phyloP scores from a whole-genome alignment of 2,797 vertebrate species.

The Pseudomugil tenellus region DNA sequence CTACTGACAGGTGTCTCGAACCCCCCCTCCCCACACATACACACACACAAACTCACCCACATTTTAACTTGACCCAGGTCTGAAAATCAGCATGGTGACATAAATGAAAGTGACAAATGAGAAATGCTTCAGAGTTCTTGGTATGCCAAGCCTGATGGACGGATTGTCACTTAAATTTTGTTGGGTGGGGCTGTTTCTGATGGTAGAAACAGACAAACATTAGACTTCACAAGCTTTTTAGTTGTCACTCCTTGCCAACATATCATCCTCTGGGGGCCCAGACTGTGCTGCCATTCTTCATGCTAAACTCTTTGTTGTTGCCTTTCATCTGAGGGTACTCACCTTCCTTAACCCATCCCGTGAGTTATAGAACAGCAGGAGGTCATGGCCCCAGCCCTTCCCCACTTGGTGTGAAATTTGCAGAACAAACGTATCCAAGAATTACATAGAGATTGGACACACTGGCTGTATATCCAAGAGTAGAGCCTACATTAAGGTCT shows the following conservation, averaged over 20 bases:
- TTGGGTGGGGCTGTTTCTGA: slow-evolving; percentile 71
- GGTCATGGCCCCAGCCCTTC: slow-evolving; percentile 81
- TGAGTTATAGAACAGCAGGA: slow-evolving; percentile 86
- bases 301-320: slow-evolving; percentile 87
- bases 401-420: slow-evolving; percentile 88
- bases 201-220: slow-evolving; percentile 89
- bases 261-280: slow-evolving; percentile 79
- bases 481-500: slow-evolving; percentile 52
- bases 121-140: slow-evolving; percentile 55
- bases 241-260: slow-evolving; percentile 85
- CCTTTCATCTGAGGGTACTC: slow-evolving; percentile 89
- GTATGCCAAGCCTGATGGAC: slow-evolving; percentile 42
- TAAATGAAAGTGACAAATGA: slow-evolving; percentile 73
- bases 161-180: slow-evolving; percentile 60
- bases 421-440: slow-evolving; percentile 86
- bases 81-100: slow-evolving; percentile 43
- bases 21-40: not conserved
- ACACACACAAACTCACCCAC: not conserved
- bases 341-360: slow-evolving; percentile 82
- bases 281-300: slow-evolving; percentile 69
- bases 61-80: slow-evolving; percentile 20
- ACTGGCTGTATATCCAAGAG: slow-evolving; percentile 71
- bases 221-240: slow-evolving; percentile 70
- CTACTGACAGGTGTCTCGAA: slow-evolving; percentile 26
- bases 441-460: slow-evolving; percentile 80